Percentiles rank a stretch among this genome's conserved stretches.
Conservation (phyloP, 2,888 invertebrate genomes). For the Pandemis corylana region DNA sequence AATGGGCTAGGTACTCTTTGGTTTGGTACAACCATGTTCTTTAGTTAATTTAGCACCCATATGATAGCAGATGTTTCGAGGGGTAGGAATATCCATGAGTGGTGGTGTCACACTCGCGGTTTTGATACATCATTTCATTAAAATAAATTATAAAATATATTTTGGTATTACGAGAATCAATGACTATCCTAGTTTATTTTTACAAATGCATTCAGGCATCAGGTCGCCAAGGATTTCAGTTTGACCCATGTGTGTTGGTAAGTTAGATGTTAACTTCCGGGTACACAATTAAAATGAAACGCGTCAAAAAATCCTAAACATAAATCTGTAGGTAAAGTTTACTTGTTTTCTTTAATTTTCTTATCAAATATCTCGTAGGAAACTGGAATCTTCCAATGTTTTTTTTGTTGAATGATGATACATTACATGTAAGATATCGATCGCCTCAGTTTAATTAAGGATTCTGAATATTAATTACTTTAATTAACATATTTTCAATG, state of each 20-base stretch:
- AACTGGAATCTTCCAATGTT: neutral
- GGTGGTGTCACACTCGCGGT: no score
- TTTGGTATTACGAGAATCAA: no score
- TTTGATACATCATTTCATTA: no score
- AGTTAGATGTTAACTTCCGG: neutral
- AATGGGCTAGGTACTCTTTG: no score
- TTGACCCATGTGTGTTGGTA: neutral
- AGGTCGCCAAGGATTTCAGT: neutral
- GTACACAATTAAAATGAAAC: neutral
- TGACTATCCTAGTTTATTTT: no score
- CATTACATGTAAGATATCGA: neutral
- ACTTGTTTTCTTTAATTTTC: neutral
- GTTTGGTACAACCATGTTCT: no score
- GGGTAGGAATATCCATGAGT: no score
- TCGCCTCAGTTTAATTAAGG: constrained; percentile 9
- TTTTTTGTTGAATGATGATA: neutral
- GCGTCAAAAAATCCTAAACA: neutral
- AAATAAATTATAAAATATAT: no score
- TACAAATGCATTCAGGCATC: neutral
- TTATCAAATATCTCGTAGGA: neutral
- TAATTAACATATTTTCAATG: constrained; percentile 30
- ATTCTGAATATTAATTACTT: constrained; percentile 26
- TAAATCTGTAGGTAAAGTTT: neutral
- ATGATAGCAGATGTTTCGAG: no score
- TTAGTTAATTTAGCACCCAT: no score